A percentile compares a stretch with the other conserved stretches of the same genome.
Conservation (phyloP, 2,888 invertebrate species). For the Agrochola litura region DNA sequence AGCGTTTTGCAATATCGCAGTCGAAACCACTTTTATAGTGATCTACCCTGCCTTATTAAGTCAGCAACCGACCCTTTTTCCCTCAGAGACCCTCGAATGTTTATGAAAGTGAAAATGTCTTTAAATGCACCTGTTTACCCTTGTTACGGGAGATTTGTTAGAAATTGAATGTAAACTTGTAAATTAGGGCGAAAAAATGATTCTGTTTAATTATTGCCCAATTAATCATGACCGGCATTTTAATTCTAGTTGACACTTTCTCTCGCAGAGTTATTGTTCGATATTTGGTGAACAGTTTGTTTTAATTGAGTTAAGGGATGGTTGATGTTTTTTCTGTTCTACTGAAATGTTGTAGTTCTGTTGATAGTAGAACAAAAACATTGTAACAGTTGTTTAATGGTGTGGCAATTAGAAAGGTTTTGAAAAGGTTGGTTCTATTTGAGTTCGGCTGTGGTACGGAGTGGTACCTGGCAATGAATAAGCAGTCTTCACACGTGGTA, state of each 20-base stretch:
- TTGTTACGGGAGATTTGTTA: conserved; percentile 71
- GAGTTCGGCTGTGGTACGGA: background rate
- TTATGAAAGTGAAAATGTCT: conserved; percentile 83
- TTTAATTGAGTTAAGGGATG: conserved; percentile 51
- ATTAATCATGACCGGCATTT: conserved; percentile 46
- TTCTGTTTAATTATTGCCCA: conserved; percentile 41
- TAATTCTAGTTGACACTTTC: conserved; percentile 38
- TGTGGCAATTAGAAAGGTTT: background rate
- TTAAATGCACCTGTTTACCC: conserved; percentile 84
- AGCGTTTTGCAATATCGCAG: conserved; percentile 79
- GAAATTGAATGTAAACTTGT: conserved; percentile 68
- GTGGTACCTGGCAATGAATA: background rate
- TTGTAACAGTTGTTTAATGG: conserved; percentile 21
- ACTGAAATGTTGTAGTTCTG: conserved; percentile 21
- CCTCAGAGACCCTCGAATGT: conserved; percentile 72
- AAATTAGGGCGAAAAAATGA: conserved; percentile 47
- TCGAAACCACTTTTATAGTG: conserved; percentile 79
- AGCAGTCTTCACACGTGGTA: background rate
- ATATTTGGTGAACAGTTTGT: conserved; percentile 46
- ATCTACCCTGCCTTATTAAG: conserved; percentile 84
- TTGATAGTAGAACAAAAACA: conserved; percentile 30
- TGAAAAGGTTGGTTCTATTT: background rate
- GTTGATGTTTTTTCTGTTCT: conserved; percentile 39
- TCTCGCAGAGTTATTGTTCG: conserved; percentile 38
- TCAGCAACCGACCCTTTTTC: conserved; percentile 80